phyloP scores from a whole-genome alignment of 2,888 invertebrate genomes.

The Caenorhabditis sp. region DNA sequence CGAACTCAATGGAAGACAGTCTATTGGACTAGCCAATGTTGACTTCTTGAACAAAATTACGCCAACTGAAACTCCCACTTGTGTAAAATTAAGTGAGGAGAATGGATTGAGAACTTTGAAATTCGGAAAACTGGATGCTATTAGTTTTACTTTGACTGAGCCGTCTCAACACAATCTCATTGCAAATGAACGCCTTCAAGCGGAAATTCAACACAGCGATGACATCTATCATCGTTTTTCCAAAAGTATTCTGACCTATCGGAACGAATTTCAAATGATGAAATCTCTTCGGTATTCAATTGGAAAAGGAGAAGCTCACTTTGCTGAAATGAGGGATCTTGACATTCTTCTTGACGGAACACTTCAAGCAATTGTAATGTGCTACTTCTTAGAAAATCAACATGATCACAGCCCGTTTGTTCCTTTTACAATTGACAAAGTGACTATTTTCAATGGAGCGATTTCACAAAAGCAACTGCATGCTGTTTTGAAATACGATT shows the following conservation, averaged over 20 bases:
- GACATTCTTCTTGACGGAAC: conserved; percentile 71
- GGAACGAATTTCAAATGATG: conserved; percentile 64
- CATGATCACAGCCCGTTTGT: conserved; percentile 63
- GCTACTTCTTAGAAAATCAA: conserved; percentile 60
- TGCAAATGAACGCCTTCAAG: conserved; percentile 30
- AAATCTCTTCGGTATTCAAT: conserved; percentile 25
- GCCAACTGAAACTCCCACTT: conserved; percentile 35
- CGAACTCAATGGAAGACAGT: conserved; percentile 31
- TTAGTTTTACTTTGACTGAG: conserved; percentile 41
- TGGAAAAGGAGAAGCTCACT: conserved; percentile 61
- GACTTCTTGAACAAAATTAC: conserved; percentile 67
- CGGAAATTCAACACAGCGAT: conserved; percentile 40
- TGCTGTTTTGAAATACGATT: conserved; percentile 42
- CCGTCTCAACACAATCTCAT: conserved; percentile 1
- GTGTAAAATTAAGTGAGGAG: conserved; percentile 42
- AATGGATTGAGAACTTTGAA: conserved; percentile 23
- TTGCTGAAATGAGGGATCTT: conserved; percentile 55
- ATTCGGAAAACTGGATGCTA: conserved; percentile 55
- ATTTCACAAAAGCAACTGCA: conserved; percentile 45
- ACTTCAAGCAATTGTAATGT: conserved; percentile 64
- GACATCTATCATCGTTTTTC: conserved; percentile 66
- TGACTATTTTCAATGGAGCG: conserved; percentile 40
- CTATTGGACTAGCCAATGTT: conserved; percentile 42
- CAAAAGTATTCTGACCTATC: conserved; percentile 48
- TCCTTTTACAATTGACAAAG: conserved; percentile 68